Evolutionary conservation across 1,140 invertebrate genomes (phyloP).

Genomic region (Drosophila nannoptera): DNA sequence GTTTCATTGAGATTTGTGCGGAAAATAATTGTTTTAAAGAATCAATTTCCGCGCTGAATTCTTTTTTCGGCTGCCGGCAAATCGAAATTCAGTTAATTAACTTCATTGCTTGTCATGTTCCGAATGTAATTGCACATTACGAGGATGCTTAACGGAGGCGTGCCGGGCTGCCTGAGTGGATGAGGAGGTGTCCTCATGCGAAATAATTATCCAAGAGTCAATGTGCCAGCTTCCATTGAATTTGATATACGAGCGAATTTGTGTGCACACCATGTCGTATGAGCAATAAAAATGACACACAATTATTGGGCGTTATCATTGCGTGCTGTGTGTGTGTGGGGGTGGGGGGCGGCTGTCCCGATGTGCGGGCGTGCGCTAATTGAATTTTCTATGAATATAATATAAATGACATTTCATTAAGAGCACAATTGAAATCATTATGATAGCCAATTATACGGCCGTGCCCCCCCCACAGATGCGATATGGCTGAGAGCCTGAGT

Average conservation of each 20-base stretch:
- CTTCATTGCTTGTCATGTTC: slow-evolving; percentile 14
- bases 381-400: slow-evolving; percentile 57
- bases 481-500: neutral
- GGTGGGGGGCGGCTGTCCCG: neutral
- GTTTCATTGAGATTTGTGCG: neutral
- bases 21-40: neutral
- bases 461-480: neutral
- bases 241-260: slow-evolving; percentile 47
- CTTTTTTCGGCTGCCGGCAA: neutral
- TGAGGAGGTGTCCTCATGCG: slow-evolving; percentile 6
- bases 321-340: neutral
- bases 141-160: slow-evolving; percentile 1
- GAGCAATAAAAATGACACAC: slow-evolving; percentile 66
- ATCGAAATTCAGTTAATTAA: slow-evolving; percentile 41
- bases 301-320: slow-evolving; percentile 44
- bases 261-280: slow-evolving; percentile 66
- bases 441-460: neutral
- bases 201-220: slow-evolving; percentile 61
- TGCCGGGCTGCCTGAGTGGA: neutral
- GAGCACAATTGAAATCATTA: slow-evolving; percentile 8
- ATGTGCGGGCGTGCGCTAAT: slow-evolving; percentile 42
- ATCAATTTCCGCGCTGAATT: neutral
- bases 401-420: slow-evolving; percentile 23
- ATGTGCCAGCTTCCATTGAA: slow-evolving; percentile 56
- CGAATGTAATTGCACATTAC: slow-evolving; percentile 47